Conservation (phyloP, 2,797 vertebrate genomes). For the Neoniphon sammara region DNA sequence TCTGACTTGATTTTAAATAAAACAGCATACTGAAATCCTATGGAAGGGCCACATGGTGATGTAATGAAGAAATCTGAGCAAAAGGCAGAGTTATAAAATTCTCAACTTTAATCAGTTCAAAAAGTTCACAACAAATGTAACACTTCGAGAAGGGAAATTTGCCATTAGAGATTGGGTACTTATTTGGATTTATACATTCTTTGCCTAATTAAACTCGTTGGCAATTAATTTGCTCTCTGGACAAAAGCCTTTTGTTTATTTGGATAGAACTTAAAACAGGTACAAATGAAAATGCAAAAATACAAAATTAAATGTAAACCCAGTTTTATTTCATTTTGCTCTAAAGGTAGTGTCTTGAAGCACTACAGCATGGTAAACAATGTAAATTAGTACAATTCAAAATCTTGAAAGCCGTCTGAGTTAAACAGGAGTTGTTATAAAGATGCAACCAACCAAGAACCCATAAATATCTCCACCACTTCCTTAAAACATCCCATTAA, state of each 20-base stretch:
- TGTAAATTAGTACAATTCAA: conserved; percentile 97
- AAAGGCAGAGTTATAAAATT: conserved; percentile 83
- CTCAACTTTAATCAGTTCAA: conserved; percentile 88
- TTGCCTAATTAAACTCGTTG: conserved; percentile 80
- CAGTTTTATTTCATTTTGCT: conserved; percentile 88
- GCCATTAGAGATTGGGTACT: conserved; percentile 74
- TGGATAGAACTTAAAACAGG: conserved; percentile 77
- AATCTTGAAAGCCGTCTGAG: conserved; percentile 93
- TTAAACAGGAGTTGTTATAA: conserved; percentile 97
- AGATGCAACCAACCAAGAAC: conserved; percentile 96
- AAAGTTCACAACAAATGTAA: conserved; percentile 87
- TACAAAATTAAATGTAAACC: conserved; percentile 97
- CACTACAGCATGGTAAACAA: conserved; percentile 99
- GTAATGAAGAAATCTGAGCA: conserved; percentile 54
- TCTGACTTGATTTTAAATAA: too few species aligned
- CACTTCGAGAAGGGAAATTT: conserved; percentile 81
- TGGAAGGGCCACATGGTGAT: conserved; percentile 1
- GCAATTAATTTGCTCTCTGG: conserved; percentile 73
- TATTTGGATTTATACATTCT: conserved; percentile 83
- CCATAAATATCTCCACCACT: conserved; percentile 99
- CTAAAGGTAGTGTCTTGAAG: conserved; percentile 95
- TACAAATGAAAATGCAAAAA: conserved; percentile 80
- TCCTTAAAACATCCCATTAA: conserved; percentile 93
- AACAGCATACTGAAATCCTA: background rate
- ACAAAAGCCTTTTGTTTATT: conserved; percentile 77